Base-by-base conservation (phyloP, 2,888 invertebrate genomes). In the Eumerus sabulonum region DNA sequence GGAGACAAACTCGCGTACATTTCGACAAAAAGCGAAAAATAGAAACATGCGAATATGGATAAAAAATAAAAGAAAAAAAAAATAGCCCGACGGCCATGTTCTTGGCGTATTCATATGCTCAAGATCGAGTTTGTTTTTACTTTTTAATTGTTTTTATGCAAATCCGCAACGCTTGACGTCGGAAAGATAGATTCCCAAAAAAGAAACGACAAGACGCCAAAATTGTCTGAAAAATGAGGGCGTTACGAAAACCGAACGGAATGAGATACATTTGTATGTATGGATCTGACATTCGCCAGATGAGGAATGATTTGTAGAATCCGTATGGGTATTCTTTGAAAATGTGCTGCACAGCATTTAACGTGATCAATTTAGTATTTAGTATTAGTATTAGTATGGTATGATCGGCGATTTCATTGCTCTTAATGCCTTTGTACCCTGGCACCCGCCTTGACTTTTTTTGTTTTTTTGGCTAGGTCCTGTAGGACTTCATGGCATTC, bases 191-290 rank as follows among this genome's bases (percentile, higher is more conserved):
- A 38, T 19, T 36, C 2, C 13, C n/a, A 56, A 42, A 36, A 71
- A 71, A 35, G 7, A 27, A 27, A 27, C 27, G 27, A 27, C 3
- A 27, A 27, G 12, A 40, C 13, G 35, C 42, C 63, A 51, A 64
- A 51, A 12, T 63, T 64, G 57, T 51, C 51, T 64, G 72, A 72
- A 47, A 72, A 72, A 72, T 72, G 51, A 59, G 64, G 72, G 72
- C 72, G 64, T 72, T 47, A 45, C 45, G 47, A 59, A 57, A 59
- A 47, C 57, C 51, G 40, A 72, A 18, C 57, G 17, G 27, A 14
- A 35, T 64, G 57, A 64, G 57, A 64, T 16, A 42, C 57, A 14
- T n/a, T n/a, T n/a, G n/a, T n/a, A n/a, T n/a, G n/a, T 63, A 35
- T 45, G 3, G 14, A 50, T 62, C 19, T 42, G 18, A 50, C 36